Percentiles rank a stretch among this genome's conserved stretches.
phyloP scores from a whole-genome alignment of 2,113 vertebrate genomes.

The Irena cyanogastra region DNA sequence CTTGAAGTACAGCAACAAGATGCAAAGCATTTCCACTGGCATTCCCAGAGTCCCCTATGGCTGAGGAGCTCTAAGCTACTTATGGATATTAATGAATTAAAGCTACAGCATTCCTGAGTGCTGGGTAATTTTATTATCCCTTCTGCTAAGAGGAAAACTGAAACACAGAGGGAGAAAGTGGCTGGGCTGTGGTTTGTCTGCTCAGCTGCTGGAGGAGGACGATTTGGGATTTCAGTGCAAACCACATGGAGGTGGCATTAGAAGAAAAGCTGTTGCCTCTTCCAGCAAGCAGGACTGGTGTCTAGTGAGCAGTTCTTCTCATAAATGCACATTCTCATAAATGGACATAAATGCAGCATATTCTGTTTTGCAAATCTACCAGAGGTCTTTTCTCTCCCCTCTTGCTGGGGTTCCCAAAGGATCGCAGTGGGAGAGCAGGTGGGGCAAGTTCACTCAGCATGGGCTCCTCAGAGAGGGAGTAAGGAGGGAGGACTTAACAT shows the following conservation, averaged over 20 bases:
- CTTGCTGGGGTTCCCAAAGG: not conserved
- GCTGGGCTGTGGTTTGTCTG: not conserved
- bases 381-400: not conserved
- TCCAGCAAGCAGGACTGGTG: rapidly evolving
- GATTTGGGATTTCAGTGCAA: not conserved
- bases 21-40: not conserved
- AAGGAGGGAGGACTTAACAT: not conserved
- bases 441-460: not conserved
- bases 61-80: slow-evolving; percentile 18
- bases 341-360: not conserved
- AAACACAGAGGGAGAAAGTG: not conserved
- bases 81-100: slow-evolving; percentile 35
- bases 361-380: not conserved
- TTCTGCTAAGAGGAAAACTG: not conserved
- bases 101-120: not conserved
- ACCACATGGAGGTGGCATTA: not conserved
- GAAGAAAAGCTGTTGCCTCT: not conserved
- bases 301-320: not conserved
- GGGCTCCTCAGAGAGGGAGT: not conserved
- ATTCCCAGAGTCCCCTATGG: not conserved
- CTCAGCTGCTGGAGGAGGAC: not conserved
- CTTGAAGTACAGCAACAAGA: not conserved
- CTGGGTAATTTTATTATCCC: slow-evolving; percentile 32
- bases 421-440: not conserved
- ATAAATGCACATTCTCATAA: too few species aligned